Base-by-base conservation (phyloP, 1,140 invertebrate species). In the Chrysomallon squamiferum region DNA sequence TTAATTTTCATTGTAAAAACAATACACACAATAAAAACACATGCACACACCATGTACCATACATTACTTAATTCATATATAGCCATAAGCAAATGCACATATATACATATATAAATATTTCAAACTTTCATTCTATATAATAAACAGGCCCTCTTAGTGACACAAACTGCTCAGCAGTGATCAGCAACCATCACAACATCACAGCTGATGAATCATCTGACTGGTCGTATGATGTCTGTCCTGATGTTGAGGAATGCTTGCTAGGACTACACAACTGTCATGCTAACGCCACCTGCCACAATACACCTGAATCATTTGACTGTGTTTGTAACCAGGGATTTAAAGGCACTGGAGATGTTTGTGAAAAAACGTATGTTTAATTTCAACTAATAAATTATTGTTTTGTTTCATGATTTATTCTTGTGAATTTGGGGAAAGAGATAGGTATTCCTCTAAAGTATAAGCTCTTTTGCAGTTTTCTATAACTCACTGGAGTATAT, bases 231-330 rank as follows among this genome's bases (percentile, higher is more conserved):
- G 91, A 92, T 1, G 89, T 91, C 67, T 98, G 95, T 84, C 95
- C 95, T 0, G 95, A 97, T 82, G 92, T 98, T 0, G 93, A 98
- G 79, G 95, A 98, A 85, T 98, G 96, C 80, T 90, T 90, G 1
- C 87, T 97, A 4, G 91, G 90, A 0, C 83, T 96, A 2, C 91
- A 96, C 74, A 90, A 95, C 75, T 98, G 96, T 81, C 95, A 97
- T 82, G 85, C 89, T 50, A 91, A 97, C 82, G 95, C 95, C 1
- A 91, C 91, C 27, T 98, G 96, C 83, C 93, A 91, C 3, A 97
- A 98, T 79, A 96, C 93, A 0, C 91, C 94, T 74, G 94, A 93
- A 0, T 95, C 93, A 2, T 98, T 92, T 78, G 91, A 89, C 32
- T 96, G 95, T 75, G 88, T 89, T 18, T 94, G 93, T 77, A 91